Evolutionary conservation across 2,113 vertebrate genomes (phyloP).

Genomic region (Phrynocephalus versicolor): DNA sequence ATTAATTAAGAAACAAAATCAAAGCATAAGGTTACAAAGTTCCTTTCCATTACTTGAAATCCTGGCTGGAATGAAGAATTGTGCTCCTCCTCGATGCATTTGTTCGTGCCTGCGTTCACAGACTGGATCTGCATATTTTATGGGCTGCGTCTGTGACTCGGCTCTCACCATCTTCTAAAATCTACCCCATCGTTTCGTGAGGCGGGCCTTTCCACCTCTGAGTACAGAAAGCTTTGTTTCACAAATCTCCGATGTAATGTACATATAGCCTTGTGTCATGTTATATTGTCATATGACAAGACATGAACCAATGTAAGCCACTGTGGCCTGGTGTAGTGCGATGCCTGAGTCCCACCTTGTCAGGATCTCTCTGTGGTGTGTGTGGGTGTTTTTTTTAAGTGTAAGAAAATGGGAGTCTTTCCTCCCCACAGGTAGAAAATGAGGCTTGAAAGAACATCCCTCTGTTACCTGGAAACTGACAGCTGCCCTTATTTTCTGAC

Average conservation of each 20-base stretch:
- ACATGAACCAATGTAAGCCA: slow-evolving; percentile 70
- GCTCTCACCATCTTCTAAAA: slow-evolving; percentile 36
- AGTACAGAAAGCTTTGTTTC: slow-evolving; percentile 67
- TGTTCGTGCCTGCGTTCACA: slow-evolving; percentile 37
- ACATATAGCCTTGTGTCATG: slow-evolving; percentile 69
- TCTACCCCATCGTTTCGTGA: slow-evolving; percentile 29
- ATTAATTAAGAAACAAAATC: slow-evolving; percentile 74
- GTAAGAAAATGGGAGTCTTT: slow-evolving; percentile 63
- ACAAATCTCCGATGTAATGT: slow-evolving; percentile 72
- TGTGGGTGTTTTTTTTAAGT: slow-evolving; percentile 59
- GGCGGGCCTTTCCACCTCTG: slow-evolving; percentile 49
- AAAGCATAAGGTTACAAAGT: slow-evolving; percentile 64
- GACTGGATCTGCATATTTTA: slow-evolving; percentile 66
- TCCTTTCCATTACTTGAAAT: slow-evolving; percentile 50
- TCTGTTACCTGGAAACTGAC: slow-evolving; percentile 61
- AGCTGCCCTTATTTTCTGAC: slow-evolving; percentile 65
- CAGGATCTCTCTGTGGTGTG: slow-evolving; percentile 37
- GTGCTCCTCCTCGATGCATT: slow-evolving; percentile 45
- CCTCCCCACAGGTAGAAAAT: slow-evolving; percentile 66
- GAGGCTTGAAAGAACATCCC: slow-evolving; percentile 68
- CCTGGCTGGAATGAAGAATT: slow-evolving; percentile 57
- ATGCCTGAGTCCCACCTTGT: slow-evolving; percentile 70
- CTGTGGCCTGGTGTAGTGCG: slow-evolving; percentile 59
- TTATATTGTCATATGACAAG: slow-evolving; percentile 75
- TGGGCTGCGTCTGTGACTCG: slow-evolving; percentile 26